These are phyloP conservation scores for Chrysotoxum bicinctum DNA, from an alignment of 2,888 invertebrate species.

Conservation along the genomic window DNA sequence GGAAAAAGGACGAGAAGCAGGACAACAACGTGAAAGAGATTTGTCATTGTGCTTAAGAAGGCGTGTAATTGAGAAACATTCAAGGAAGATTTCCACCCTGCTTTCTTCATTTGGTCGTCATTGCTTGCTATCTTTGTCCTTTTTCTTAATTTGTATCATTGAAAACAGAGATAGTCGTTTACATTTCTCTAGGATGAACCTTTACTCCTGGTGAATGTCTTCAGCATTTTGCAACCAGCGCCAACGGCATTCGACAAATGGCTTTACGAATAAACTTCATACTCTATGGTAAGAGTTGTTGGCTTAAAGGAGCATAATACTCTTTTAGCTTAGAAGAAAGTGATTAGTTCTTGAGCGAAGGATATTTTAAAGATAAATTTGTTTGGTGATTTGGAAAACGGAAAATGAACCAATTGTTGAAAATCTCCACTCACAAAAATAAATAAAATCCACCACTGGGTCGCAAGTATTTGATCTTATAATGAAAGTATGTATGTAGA, in stretches of 20 bases:
- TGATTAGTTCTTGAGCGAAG: slow-evolving; percentile 72
- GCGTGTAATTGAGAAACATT: slow-evolving; percentile 82
- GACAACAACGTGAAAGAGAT: slow-evolving; percentile 58
- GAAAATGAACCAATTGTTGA: slow-evolving; percentile 61
- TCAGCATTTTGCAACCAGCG: slow-evolving; percentile 4
- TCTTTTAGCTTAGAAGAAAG: slow-evolving; percentile 51
- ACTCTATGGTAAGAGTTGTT: slow-evolving; percentile 43
- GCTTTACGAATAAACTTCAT: slow-evolving; percentile 16
- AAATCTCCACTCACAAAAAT: too few species aligned
- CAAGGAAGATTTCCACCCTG: slow-evolving; percentile 81
- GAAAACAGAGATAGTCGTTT: slow-evolving; percentile 56
- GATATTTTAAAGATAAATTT: slow-evolving; percentile 74
- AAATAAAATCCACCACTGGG: too few species aligned
- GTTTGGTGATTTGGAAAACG: slow-evolving; percentile 73
- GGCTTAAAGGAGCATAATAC: slow-evolving; percentile 28
- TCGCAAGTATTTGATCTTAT: too few species aligned
- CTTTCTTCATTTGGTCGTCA: slow-evolving; percentile 48
- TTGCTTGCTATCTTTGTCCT: slow-evolving; percentile 33
- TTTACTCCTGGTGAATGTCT: slow-evolving; percentile 1
- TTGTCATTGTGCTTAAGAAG: slow-evolving; percentile 82
- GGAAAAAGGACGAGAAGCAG: slow-evolving; percentile 29
- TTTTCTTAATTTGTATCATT: slow-evolving; percentile 29
- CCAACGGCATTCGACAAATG: slow-evolving; percentile 5
- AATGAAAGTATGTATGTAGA: too few species aligned
- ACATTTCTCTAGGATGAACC: slow-evolving; percentile 61